Percentiles rank a stretch among this genome's conserved stretches.
Evolutionary conservation across 2,797 vertebrate species (phyloP).

Genomic region (Sebastes alutus): DNA sequence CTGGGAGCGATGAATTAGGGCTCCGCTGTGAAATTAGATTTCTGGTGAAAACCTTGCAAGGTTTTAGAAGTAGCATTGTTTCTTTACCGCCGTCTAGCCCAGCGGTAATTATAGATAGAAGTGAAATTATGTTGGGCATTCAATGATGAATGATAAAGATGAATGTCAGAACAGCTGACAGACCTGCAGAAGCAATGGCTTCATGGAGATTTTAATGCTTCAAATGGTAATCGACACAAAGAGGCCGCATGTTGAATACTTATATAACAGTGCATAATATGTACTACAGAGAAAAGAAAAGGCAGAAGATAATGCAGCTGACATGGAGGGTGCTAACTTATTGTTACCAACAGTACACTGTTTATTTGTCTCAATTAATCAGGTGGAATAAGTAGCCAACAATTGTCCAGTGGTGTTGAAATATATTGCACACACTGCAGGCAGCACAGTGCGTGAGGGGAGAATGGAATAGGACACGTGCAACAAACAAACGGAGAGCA

Average conservation of each 20-base stretch:
- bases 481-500: conserved; percentile 70
- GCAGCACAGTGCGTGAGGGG: conserved; percentile 41
- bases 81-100: conserved; percentile 29
- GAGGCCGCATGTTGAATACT: not conserved
- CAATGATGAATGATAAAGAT: conserved; percentile 40
- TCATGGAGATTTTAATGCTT: conserved; percentile 9
- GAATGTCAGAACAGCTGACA: conserved; percentile 6
- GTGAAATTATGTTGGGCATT: conserved; percentile 46
- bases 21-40: conserved; percentile 84
- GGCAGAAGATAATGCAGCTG: not conserved
- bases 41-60: conserved; percentile 71
- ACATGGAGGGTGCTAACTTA: conserved; percentile 2
- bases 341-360: conserved; percentile 79
- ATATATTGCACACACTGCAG: conserved; percentile 69
- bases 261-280: not conserved
- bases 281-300: not conserved
- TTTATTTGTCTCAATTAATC: conserved; percentile 88
- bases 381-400: conserved; percentile 84
- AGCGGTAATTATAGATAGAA: conserved; percentile 49
- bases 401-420: conserved; percentile 82
- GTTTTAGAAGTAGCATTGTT: conserved; percentile 76
- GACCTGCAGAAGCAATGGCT: not conserved
- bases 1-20: conserved; percentile 85
- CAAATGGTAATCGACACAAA: not conserved
- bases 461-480: conserved; percentile 37